Evolutionary conservation across 1,140 invertebrate species (phyloP).

Genomic region (Artemia franciscana): DNA sequence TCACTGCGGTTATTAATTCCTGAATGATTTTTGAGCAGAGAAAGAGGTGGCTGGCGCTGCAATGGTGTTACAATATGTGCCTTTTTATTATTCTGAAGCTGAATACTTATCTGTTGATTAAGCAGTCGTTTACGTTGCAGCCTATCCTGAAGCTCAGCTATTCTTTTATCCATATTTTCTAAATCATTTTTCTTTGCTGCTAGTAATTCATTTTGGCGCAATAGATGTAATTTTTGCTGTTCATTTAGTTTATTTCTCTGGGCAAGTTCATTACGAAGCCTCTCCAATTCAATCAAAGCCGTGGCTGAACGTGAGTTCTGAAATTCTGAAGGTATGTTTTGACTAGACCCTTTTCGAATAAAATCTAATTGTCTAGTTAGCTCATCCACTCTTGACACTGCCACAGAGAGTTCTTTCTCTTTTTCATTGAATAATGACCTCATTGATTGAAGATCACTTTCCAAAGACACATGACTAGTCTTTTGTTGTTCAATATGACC

Average conservation of each 20-base stretch:
- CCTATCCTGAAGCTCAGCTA: conserved; percentile 72
- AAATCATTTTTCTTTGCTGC: conserved; percentile 44
- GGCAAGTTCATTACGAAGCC: conserved; percentile 46
- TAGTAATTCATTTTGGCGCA: conserved; percentile 60
- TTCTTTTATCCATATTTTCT: conserved; percentile 64
- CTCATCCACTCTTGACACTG: conserved; percentile 84
- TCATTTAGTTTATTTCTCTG: conserved; percentile 70
- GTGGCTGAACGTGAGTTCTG: conserved; percentile 39
- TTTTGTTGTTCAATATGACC: conserved; percentile 79
- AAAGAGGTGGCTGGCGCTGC: conserved; percentile 1
- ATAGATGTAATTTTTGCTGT: conserved; percentile 66
- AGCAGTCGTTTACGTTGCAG: conserved; percentile 62
- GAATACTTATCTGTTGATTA: conserved; percentile 57
- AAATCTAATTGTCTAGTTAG: conserved; percentile 79
- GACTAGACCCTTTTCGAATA: conserved; percentile 37
- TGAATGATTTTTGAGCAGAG: not conserved
- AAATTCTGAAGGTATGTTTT: conserved; percentile 23
- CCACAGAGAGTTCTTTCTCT: conserved; percentile 81
- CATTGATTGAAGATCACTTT: conserved; percentile 81
- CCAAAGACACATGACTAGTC: conserved; percentile 71
- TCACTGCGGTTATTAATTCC: conserved; percentile 19
- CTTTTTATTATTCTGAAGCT: conserved; percentile 24
- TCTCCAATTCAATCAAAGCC: conserved; percentile 55
- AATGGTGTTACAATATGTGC: not conserved
- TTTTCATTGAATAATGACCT: conserved; percentile 88